These are phyloP conservation scores for Bungarus multicinctus DNA, from an alignment of 2,113 vertebrate genomes.

Conservation along the genomic window DNA sequence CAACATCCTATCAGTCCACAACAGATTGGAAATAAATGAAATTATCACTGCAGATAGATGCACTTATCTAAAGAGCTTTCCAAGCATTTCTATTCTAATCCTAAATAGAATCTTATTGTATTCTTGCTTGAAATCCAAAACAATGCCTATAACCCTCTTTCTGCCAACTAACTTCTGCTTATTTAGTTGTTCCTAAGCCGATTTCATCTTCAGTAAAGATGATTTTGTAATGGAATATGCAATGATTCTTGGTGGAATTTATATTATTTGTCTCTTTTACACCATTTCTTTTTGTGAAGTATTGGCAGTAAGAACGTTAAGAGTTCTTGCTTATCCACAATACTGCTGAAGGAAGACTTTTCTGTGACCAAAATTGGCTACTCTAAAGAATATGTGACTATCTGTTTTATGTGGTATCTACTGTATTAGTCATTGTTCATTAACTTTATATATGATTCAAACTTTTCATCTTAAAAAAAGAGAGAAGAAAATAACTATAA, in stretches of 20 bases:
- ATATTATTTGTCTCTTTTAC: neutral
- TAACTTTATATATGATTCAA: neutral
- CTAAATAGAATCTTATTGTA: too few species aligned
- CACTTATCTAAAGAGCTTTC: conserved; percentile 11
- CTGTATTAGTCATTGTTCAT: neutral
- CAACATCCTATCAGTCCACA: neutral
- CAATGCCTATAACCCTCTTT: neutral
- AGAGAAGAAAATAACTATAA: neutral
- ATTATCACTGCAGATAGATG: neutral
- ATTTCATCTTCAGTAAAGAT: neutral
- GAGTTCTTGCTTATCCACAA: neutral
- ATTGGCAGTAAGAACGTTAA: neutral
- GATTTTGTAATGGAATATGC: too few species aligned
- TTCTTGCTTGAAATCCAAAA: neutral
- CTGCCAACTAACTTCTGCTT: neutral
- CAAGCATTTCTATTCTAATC: conserved; percentile 4
- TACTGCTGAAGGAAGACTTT: neutral
- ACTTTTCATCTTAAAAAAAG: neutral
- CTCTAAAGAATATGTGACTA: neutral
- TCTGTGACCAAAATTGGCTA: neutral
- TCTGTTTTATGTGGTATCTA: neutral
- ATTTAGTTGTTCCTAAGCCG: neutral
- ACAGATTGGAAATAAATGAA: neutral
- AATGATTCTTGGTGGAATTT: neutral
- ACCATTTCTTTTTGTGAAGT: neutral